A percentile compares a stretch with the other conserved stretches of the same genome.
Conservation (phyloP, 2,113 vertebrate genomes). For the Corythaixoides concolor region DNA sequence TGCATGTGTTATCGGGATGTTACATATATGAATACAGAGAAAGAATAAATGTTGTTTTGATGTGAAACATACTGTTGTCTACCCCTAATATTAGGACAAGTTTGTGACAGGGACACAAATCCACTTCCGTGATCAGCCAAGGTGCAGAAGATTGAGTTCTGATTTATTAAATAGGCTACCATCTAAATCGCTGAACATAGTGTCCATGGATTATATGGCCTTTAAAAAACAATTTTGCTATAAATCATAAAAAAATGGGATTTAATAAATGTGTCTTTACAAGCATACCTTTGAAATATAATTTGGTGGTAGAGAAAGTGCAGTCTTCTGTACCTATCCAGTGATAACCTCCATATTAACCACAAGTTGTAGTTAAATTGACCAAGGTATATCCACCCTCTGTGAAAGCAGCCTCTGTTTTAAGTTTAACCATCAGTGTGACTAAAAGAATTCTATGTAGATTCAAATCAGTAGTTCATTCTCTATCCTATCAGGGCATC, state of each 20-base stretch:
- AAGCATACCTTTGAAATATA: not conserved
- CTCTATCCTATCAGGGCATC: fast-evolving
- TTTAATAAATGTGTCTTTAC: not conserved
- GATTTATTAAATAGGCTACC: not conserved
- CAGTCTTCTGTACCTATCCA: not conserved
- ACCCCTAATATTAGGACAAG: not conserved
- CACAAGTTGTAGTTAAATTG: not conserved
- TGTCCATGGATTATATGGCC: not conserved
- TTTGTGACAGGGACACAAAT: not conserved
- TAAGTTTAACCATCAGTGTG: not conserved
- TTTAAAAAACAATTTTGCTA: not conserved
- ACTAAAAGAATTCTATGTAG: not conserved
- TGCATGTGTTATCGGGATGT: not conserved
- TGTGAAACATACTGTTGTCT: not conserved
- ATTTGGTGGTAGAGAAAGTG: not conserved
- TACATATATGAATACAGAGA: not conserved
- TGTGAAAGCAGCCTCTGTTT: not conserved
- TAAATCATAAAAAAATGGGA: not conserved
- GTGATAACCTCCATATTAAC: not conserved
- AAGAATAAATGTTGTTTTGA: not conserved
- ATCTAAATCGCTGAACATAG: not conserved
- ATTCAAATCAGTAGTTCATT: not conserved
- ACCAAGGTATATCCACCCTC: not conserved
- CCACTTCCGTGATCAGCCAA: not conserved
- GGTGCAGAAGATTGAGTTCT: not conserved